phyloP scores from a whole-genome alignment of 1,140 invertebrate genomes.

The Cyclargus thomasi region DNA sequence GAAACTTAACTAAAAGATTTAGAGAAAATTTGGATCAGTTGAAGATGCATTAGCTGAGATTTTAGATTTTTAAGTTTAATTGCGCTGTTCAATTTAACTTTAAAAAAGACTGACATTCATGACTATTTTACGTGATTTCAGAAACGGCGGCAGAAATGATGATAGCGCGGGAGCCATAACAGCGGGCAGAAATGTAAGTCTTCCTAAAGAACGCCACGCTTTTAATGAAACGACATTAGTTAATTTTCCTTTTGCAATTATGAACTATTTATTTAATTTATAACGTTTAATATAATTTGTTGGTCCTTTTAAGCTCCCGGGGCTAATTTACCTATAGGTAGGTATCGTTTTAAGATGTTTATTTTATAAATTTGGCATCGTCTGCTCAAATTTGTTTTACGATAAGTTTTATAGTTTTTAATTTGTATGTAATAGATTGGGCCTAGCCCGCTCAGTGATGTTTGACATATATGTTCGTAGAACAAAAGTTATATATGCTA shows the following conservation, averaged over 20 bases:
- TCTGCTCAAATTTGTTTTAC: conserved; percentile 37
- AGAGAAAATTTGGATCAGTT: too few relatives aligned
- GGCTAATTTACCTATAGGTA: conserved; percentile 13
- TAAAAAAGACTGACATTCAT: too few relatives aligned
- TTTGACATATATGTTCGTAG: conserved; percentile 51
- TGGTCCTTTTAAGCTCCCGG: conserved; percentile 15
- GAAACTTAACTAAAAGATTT: too few relatives aligned
- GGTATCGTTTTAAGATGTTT: conserved; percentile 19
- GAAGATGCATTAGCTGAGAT: too few relatives aligned
- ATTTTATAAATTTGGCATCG: conserved; percentile 23
- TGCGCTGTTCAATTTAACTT: too few relatives aligned
- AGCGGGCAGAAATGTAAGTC: conserved; percentile 32
- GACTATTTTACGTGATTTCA: conserved; percentile 13
- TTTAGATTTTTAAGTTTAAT: too few relatives aligned
- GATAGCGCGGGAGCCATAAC: conserved; percentile 17
- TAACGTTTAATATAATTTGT: conserved; percentile 10
- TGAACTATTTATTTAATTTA: conserved; percentile 16
- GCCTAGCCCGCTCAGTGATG: conserved; percentile 45
- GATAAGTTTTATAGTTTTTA: conserved; percentile 29
- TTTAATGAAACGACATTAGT: conserved; percentile 20
- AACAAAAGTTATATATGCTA: conserved; percentile 40
- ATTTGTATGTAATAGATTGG: conserved; percentile 22
- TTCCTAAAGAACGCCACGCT: conserved; percentile 30
- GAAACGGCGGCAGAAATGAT: conserved; percentile 22
- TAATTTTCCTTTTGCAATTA: conserved; percentile 14